Base-by-base conservation (phyloP, 1,140 invertebrate species). In the Polypedilum pembai region DNA sequence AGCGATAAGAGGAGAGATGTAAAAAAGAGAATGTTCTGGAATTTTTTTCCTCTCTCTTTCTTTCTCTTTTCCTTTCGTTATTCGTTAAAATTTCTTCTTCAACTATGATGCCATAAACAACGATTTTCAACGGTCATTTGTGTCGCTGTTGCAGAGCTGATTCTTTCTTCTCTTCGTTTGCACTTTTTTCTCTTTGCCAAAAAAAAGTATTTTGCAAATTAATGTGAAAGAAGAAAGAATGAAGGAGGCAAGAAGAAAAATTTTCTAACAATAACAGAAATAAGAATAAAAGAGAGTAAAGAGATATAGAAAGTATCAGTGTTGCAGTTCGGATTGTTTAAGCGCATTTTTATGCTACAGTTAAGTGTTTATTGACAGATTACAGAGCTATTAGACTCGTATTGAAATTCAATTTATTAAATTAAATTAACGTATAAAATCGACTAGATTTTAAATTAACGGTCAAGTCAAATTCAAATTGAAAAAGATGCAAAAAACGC, bases 41-140 rank as follows among this genome's bases (percentile, higher is more conserved):
- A 56, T 56, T 56, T 56, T 56, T 56, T 33, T 33, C 24, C 3
- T 56, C 8, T 45, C 41, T 41, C 40, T 41, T 10, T 41, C 40
- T 41, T 10, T 41, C 41, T 45, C 41, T 12, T 15, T 56, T 56
- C 12, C 10, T 45, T 45, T 56, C 12, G n/a, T 15, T 56, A 15
- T n/a, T 56, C 45, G 45, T 12, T 12, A 12, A 56, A 4, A 15
- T 33, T 33, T 33, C 5, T 33, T 33, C 24, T 33, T 33, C 24
- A 33, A n/a, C n/a, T 56, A 56, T 56, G 45, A 12, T 56, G 12
- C 45, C 45, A 56, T 56, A 56, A 56, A 56, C 45, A 56, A 56
- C 45, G n/a, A 56, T 56, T 56, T 56, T 56, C 45, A 56, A 56
- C 45, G 45, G 45, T 56, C 45, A 56, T 56, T 56, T 56, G 45